Evolutionary conservation across 2,797 vertebrate genomes (phyloP).

Genomic region (Eidolon dupreanum): DNA sequence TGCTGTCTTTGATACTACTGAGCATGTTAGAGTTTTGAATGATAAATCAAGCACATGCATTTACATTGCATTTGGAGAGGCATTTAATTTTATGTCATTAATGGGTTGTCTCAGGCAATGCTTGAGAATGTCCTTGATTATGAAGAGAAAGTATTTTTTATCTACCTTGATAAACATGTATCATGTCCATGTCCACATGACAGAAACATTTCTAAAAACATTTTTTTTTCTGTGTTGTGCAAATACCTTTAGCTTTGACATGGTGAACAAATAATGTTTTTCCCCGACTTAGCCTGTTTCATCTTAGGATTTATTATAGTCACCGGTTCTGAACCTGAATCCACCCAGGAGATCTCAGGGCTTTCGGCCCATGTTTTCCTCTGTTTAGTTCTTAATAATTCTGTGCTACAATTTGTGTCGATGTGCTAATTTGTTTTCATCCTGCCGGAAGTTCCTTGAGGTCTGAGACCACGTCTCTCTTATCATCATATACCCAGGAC

Average conservation of each 20-base stretch:
- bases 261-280: neutral
- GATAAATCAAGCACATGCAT: conserved; percentile 48
- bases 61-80: conserved; percentile 47
- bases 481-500: neutral
- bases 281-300: neutral
- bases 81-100: conserved; percentile 51
- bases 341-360: neutral
- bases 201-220: neutral
- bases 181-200: conserved; percentile 24
- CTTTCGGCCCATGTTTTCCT: neutral
- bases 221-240: neutral
- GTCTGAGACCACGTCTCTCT: neutral
- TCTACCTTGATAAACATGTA: conserved; percentile 14
- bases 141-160: conserved; percentile 44
- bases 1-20: neutral
- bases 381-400: neutral
- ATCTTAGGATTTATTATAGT: neutral
- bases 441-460: neutral
- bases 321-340: neutral
- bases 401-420: neutral
- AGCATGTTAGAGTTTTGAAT: conserved; percentile 51
- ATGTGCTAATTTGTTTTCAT: neutral
- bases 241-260: conserved; percentile 10
- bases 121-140: conserved; percentile 19
- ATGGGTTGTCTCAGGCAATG: conserved; percentile 31